phyloP scores from a whole-genome alignment of 2,797 vertebrate genomes.

The Xenopus petersii region DNA sequence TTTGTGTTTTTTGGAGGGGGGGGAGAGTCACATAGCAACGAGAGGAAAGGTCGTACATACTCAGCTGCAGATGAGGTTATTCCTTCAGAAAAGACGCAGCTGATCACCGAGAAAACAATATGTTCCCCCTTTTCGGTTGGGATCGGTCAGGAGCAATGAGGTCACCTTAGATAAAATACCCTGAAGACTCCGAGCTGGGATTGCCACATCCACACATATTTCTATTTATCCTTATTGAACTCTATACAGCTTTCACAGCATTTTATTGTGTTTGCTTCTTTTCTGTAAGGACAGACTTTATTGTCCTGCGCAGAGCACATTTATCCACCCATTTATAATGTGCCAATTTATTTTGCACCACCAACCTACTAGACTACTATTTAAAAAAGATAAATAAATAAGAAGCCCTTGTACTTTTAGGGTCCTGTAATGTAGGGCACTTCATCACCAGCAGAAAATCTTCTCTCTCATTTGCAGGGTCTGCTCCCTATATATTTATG shows the following conservation, averaged over 20 bases:
- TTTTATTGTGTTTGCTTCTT: neutral
- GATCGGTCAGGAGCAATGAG: constrained; percentile 63
- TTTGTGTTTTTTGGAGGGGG: neutral
- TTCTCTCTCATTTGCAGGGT: no score
- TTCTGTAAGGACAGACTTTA: neutral
- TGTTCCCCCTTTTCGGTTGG: constrained; percentile 59
- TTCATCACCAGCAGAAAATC: no score
- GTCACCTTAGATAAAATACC: constrained; percentile 63
- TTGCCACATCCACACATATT: constrained; percentile 61
- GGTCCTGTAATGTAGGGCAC: no score
- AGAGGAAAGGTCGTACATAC: constrained; percentile 62
- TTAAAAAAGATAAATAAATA: no score
- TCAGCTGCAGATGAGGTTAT: constrained; percentile 75
- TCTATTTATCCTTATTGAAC: constrained; percentile 53
- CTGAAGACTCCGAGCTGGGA: constrained; percentile 56
- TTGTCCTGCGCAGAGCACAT: neutral
- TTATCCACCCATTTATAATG: neutral
- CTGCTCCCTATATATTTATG: no score
- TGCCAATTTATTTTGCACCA: neutral
- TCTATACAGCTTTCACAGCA: constrained; percentile 19
- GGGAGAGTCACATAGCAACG: constrained; percentile 37
- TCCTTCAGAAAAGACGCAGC: constrained; percentile 59
- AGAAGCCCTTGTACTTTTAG: no score
- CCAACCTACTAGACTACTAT: constrained; percentile 3
- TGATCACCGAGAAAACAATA: constrained; percentile 69